These are phyloP conservation scores for Gnatocerus cornutus DNA, from an alignment of 2,888 invertebrate species.

Conservation along the genomic window DNA sequence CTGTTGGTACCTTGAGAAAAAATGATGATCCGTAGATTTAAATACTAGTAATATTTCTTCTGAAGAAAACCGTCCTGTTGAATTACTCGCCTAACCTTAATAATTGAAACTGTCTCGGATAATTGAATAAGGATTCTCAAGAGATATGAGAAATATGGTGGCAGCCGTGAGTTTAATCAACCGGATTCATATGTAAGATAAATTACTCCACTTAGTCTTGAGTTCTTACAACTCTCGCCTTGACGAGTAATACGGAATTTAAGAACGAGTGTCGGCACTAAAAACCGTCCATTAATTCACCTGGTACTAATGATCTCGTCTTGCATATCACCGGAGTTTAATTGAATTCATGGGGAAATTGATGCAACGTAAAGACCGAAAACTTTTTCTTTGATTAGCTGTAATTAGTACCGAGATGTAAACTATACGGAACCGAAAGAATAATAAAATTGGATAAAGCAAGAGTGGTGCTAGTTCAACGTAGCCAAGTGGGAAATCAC, in stretches of 20 bases:
- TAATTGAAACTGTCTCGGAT: conserved; percentile 50
- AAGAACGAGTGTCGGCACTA: conserved; percentile 44
- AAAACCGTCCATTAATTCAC: conserved; percentile 50
- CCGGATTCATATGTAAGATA: conserved; percentile 61
- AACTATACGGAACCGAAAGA: neutral
- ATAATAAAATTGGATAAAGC: neutral
- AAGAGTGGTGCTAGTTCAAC: neutral
- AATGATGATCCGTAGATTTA: conserved; percentile 1
- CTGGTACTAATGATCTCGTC: conserved; percentile 46
- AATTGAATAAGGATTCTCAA: conserved; percentile 60
- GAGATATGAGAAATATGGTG: conserved; percentile 58
- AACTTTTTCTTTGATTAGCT: neutral
- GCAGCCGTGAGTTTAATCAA: conserved; percentile 59
- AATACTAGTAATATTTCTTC: conserved; percentile 35
- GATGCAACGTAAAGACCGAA: neutral
- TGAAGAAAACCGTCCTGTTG: conserved; percentile 42
- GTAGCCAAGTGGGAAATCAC: neutral
- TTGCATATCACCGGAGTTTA: neutral
- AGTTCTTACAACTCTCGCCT: conserved; percentile 47
- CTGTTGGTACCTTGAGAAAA: too few species aligned
- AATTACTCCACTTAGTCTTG: conserved; percentile 58
- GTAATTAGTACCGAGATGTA: neutral
- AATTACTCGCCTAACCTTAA: conserved; percentile 46
- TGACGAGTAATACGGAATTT: conserved; percentile 47
- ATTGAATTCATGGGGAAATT: conserved; percentile 27